Evolutionary conservation across 2,888 invertebrate species (phyloP).

Genomic region (Creontiades dilutus): DNA sequence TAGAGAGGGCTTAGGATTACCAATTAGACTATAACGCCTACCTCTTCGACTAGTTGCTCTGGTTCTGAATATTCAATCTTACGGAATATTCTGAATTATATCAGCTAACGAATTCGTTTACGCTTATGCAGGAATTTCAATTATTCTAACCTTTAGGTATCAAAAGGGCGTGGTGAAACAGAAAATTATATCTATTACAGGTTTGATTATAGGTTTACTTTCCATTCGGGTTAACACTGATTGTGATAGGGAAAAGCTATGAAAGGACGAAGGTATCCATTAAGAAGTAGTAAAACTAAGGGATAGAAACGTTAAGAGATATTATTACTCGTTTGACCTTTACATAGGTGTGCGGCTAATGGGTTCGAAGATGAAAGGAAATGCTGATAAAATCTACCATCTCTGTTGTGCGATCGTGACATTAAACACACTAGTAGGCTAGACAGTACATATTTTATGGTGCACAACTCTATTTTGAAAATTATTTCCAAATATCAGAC

Average conservation of each 20-base stretch:
- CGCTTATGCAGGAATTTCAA: too few species aligned
- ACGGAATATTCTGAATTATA: too few species aligned
- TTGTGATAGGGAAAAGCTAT: conserved; percentile 23
- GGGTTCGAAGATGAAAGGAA: neutral
- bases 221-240: neutral
- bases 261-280: neutral
- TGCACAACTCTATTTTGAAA: too few species aligned
- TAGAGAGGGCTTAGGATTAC: neutral
- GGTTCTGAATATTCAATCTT: too few species aligned
- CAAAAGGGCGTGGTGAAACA: neutral
- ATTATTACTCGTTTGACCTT: conserved; percentile 1
- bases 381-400: neutral
- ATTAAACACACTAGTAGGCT: too few species aligned
- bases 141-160: too few species aligned
- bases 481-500: too few species aligned
- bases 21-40: conserved; percentile 10
- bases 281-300: neutral
- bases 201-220: neutral
- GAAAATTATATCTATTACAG: neutral
- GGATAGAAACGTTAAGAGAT: neutral
- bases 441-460: too few species aligned
- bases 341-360: neutral
- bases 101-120: too few species aligned
- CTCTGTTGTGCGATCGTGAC: neutral
- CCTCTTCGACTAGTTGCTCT: neutral